phyloP scores from a whole-genome alignment of 2,888 invertebrate species.

The Drosophila hamatofila region DNA sequence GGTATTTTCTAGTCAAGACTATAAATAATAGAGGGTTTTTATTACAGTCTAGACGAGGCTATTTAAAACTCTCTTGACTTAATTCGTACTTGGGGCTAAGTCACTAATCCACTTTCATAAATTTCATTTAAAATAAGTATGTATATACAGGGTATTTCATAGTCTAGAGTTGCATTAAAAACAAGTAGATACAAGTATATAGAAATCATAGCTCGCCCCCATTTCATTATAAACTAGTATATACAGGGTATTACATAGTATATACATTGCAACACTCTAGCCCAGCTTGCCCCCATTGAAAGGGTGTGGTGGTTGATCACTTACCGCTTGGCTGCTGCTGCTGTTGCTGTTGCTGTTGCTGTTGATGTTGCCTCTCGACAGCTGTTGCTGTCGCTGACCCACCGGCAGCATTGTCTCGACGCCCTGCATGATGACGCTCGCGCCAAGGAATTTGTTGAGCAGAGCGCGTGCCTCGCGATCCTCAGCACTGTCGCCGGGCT shows the following conservation, averaged over 20 bases:
- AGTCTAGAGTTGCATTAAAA: too few relatives aligned
- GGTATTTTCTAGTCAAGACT: neutral
- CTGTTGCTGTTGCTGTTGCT: slow-evolving; percentile 26
- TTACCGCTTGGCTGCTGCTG: slow-evolving; percentile 80
- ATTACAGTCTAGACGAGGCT: neutral
- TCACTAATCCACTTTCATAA: neutral
- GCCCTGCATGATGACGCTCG: slow-evolving; percentile 92
- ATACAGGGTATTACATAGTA: slow-evolving; percentile 14
- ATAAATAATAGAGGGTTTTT: neutral
- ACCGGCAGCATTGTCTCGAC: slow-evolving; percentile 87
- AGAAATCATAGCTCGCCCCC: too few relatives aligned
- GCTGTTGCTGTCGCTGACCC: slow-evolving; percentile 62
- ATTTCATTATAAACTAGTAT: too few relatives aligned
- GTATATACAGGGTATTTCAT: slow-evolving; percentile 6
- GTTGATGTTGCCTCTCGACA: slow-evolving; percentile 25
- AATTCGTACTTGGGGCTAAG: neutral
- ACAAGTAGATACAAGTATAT: too few relatives aligned
- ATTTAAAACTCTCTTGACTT: too few relatives aligned
- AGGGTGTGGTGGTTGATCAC: slow-evolving; percentile 25
- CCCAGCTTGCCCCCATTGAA: neutral
- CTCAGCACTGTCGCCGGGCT: slow-evolving; percentile 89
- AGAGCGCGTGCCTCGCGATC: slow-evolving; percentile 91
- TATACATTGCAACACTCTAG: neutral
- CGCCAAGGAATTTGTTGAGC: slow-evolving; percentile 93
- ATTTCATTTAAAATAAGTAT: too few relatives aligned